Evolutionary conservation across 2,797 vertebrate genomes (phyloP).

Genomic region (Rhinoraja longicauda): DNA sequence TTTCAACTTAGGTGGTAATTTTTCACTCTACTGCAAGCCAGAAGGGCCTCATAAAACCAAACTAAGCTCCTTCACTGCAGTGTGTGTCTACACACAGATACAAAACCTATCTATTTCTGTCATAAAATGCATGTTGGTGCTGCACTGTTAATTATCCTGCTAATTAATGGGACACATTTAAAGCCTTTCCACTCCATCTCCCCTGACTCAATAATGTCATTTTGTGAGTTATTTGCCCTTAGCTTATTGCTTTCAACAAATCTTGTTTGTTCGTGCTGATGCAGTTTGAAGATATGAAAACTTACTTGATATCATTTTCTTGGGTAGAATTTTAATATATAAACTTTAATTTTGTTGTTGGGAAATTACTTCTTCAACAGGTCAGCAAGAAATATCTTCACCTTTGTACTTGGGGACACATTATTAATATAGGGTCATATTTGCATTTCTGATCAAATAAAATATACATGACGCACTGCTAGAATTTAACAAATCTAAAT

Average conservation of each 20-base stretch:
- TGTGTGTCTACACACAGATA: constrained; percentile 55
- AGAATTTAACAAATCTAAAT: constrained; percentile 6
- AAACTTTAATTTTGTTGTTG: neutral
- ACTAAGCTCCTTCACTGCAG: constrained; percentile 51
- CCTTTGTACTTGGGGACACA: neutral
- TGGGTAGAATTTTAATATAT: neutral
- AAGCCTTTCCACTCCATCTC: constrained; percentile 64
- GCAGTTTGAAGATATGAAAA: constrained; percentile 44
- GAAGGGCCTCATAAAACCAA: constrained; percentile 47
- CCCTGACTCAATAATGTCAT: constrained; percentile 59
- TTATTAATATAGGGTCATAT: neutral
- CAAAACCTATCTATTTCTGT: constrained; percentile 55
- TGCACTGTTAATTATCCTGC: constrained; percentile 61
- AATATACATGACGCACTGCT: neutral
- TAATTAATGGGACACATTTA: constrained; percentile 65
- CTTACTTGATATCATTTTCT: neutral
- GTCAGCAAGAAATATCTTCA: neutral
- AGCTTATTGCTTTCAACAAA: constrained; percentile 51
- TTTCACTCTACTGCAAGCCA: constrained; percentile 42
- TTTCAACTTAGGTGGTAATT: constrained; percentile 39
- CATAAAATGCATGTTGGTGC: constrained; percentile 57
- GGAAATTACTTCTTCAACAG: neutral
- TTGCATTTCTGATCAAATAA: neutral
- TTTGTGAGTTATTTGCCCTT: constrained; percentile 60
- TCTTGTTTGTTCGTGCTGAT: constrained; percentile 50